Percentiles rank a stretch among this genome's conserved stretches.
phyloP scores from a whole-genome alignment of 1,140 invertebrate species.

The Penaeus chinensis region DNA sequence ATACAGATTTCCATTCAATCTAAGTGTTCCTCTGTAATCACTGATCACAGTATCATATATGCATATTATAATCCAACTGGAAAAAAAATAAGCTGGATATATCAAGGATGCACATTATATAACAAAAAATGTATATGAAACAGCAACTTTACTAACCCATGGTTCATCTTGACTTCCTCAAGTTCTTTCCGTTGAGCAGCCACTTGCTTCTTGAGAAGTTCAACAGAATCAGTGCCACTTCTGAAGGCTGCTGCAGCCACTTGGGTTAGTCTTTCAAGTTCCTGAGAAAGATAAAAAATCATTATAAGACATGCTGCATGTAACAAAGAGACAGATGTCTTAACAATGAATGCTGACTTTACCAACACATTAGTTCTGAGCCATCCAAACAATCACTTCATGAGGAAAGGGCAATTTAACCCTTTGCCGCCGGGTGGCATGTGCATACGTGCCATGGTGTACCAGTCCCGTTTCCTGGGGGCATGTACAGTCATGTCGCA shows the following conservation, averaged over 20 bases:
- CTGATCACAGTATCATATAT: neutral
- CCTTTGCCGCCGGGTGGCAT: too few relatives aligned
- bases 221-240: constrained; percentile 65
- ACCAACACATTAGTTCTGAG: too few relatives aligned
- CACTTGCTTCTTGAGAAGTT: constrained; percentile 66
- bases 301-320: constrained; percentile 62
- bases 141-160: constrained; percentile 64
- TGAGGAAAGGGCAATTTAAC: too few relatives aligned
- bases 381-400: too few relatives aligned
- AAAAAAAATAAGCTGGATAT: neutral
- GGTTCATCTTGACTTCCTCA: constrained; percentile 63
- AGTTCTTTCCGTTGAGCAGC: constrained; percentile 64
- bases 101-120: neutral
- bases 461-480: too few relatives aligned
- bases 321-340: neutral
- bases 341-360: too few relatives aligned
- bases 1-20: neutral
- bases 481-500: too few relatives aligned
- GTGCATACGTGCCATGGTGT: too few relatives aligned
- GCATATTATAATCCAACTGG: neutral
- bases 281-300: constrained; percentile 65
- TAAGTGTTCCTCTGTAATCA: neutral
- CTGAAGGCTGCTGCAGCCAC: constrained; percentile 71
- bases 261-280: constrained; percentile 70
- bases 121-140: constrained; percentile 27